Conservation (phyloP, 2,797 vertebrate genomes). For the Phoeniculus purpureus region DNA sequence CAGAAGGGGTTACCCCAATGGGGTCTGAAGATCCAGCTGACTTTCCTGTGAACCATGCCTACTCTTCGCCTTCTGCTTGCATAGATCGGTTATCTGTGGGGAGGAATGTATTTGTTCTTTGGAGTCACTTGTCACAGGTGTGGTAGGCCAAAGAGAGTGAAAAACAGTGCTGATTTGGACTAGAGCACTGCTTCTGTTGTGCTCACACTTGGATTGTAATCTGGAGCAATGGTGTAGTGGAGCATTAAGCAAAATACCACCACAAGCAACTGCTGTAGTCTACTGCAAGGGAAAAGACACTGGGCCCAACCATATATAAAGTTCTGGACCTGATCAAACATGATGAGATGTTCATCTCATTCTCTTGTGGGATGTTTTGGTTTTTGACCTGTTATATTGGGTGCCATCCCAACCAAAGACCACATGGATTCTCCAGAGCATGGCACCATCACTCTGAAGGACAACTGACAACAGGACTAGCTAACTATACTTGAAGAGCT, state of each 20-base stretch:
- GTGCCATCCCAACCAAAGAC: constrained; percentile 21
- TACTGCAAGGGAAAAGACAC: background rate
- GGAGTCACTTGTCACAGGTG: background rate
- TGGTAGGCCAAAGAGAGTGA: background rate
- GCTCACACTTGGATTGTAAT: background rate
- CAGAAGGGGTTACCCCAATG: background rate
- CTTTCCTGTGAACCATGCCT: background rate
- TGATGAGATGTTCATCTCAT: background rate
- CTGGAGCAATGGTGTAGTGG: background rate
- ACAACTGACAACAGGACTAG: constrained; percentile 40
- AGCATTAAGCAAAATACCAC: background rate
- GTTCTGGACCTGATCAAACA: background rate
- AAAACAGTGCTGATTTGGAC: background rate
- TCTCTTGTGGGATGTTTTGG: constrained; percentile 15
- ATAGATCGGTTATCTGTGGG: background rate
- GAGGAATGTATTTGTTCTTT: background rate
- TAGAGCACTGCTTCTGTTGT: background rate
- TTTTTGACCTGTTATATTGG: constrained; percentile 1
- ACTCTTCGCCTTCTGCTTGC: background rate
- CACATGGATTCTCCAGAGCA: constrained; percentile 6
- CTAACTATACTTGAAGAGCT: constrained; percentile 38
- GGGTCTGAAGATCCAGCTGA: background rate
- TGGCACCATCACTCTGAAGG: background rate
- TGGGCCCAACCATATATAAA: background rate
- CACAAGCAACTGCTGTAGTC: background rate